Evolutionary conservation across 2,888 invertebrate species (phyloP), one percentile per base, ranked within the genome.

Genomic region (Ptychoptera contaminata): DNA sequence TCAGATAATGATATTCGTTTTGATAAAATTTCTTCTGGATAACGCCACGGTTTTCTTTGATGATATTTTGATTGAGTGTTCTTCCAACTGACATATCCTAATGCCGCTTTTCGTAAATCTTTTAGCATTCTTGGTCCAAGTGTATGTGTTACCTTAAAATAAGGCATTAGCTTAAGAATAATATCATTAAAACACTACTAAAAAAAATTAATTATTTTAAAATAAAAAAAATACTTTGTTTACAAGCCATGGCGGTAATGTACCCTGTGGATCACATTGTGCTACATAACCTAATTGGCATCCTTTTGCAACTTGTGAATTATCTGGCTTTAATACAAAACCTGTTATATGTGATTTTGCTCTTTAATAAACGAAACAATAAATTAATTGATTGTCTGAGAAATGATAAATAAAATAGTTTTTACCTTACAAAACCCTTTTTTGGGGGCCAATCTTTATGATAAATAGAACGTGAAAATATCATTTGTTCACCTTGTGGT

Each of bases 401-500:
- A 41, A 10, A 31, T 11, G 7, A 40, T 15, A 16, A 37, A 37
- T 11, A 6, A 16, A 16, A 29, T 30, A 16, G n/a, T 38, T 37
- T 50, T 51, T 60, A 76, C 76, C 81, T 73, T 47, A 92, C 78
- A 62, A 75, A 86, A 40, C 84, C 83, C 60, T 88, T 88, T 57
- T 75, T 75, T 1, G 84, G 83, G 15, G 90, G 87, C 63, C 77
- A 83, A 63, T 84, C 81, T 61, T 81, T 81, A 63, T 92, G 91
- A 64, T 75, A 81, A 47, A 93, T 84, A 30, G 91, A 91, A 68
- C 92, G 91, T 67, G 88, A 90, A 53, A 91, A 71, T 60, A 92
- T 85, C 65, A 85, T 73, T 69, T 86, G 87, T 65, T 91, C 90
- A 11, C 53, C 52, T 9, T 40, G 38, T 47, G 75, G 65, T 23